Evolutionary conservation across 2,113 vertebrate genomes (phyloP).

Genomic region (Colius striatus): DNA sequence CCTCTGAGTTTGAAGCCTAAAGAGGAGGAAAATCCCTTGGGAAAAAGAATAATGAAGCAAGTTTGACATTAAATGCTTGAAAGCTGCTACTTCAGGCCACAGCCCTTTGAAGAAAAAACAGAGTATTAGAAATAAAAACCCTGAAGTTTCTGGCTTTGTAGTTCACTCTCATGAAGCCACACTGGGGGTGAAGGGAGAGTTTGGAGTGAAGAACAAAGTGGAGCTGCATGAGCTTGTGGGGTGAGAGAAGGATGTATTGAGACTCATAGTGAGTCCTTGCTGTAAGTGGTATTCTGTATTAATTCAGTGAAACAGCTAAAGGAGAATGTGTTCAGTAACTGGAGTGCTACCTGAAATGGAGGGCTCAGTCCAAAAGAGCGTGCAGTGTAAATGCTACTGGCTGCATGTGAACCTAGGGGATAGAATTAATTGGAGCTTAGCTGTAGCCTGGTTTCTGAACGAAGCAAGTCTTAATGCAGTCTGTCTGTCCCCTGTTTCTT

Average conservation of each 20-base stretch:
- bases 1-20: background rate
- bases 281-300: background rate
- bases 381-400: background rate
- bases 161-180: background rate
- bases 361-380: background rate
- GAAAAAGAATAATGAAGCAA: background rate
- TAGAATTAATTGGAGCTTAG: constrained; percentile 51
- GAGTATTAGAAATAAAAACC: background rate
- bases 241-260: background rate
- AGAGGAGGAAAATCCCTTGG: background rate
- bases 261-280: background rate
- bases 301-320: background rate
- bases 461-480: background rate
- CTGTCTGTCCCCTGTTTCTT: background rate
- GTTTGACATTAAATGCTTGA: background rate
- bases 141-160: background rate
- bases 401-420: background rate
- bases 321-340: background rate
- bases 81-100: background rate
- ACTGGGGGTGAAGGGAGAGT: background rate
- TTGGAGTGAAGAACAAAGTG: background rate
- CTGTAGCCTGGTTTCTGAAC: constrained; percentile 32
- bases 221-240: background rate
- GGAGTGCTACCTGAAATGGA: background rate
- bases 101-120: background rate